Percentiles rank a stretch among this genome's conserved stretches.
phyloP scores from a whole-genome alignment of 1,140 invertebrate genomes.

The Phortica variegata region DNA sequence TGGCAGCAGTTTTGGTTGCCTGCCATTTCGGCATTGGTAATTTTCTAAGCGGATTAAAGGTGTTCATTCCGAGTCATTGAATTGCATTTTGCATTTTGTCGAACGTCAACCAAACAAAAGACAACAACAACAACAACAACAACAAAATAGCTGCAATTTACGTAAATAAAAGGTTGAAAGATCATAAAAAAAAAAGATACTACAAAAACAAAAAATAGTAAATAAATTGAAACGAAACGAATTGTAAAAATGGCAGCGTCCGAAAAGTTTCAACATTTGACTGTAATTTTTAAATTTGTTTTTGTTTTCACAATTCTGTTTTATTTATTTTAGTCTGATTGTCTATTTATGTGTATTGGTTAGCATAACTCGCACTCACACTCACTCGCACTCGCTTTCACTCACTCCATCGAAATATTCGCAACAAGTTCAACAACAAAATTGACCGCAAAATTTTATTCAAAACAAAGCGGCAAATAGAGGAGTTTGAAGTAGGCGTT shows the following conservation, averaged over 20 bases:
- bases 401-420: too few species aligned
- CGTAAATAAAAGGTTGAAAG: constrained; percentile 14
- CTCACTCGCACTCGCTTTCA: too few species aligned
- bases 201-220: constrained; percentile 4
- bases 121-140: neutral
- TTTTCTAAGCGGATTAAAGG: constrained; percentile 53
- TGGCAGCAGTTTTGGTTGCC: neutral
- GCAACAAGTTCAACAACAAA: too few species aligned
- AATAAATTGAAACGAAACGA: constrained; percentile 7
- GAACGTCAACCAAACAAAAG: neutral
- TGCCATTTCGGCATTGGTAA: constrained; percentile 43
- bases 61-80: constrained; percentile 48
- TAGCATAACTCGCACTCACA: too few species aligned
- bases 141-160: constrained; percentile 8
- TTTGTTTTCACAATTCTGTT: neutral
- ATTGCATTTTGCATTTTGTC: neutral
- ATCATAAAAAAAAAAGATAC: constrained; percentile 11
- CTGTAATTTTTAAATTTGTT: neutral
- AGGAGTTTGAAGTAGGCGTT: neutral
- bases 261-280: neutral
- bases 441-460: constrained; percentile 34
- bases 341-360: constrained; percentile 5
- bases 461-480: too few species aligned
- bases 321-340: constrained; percentile 4
- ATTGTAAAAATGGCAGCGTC: neutral